Base-by-base conservation (phyloP, 2,888 invertebrate species). In the Plemyria rubiginata region DNA sequence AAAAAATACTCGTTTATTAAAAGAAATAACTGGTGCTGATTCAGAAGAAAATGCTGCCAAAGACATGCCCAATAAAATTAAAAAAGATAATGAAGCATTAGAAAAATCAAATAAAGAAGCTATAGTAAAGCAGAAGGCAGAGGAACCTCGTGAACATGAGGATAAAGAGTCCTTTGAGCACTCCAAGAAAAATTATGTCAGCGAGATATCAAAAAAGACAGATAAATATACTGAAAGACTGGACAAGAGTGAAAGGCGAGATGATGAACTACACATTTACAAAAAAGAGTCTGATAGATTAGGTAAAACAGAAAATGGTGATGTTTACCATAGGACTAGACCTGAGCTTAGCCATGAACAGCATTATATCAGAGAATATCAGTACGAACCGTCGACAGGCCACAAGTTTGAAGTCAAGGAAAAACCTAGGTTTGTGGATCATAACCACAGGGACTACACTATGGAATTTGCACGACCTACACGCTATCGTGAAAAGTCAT, bases 391-490 rank as follows among this genome's bases (percentile, higher is more conserved):
- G 32, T 60, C 74, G 36, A 66, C 70, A 13, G 68, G 54, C 7
- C 56, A 12, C 0, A 65, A 62, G 40, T 49, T 60, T 29, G 75
- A 75, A 54, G 40, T 67, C 8, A 75, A 74, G 54, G 71, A 73
- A 16, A 78, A 72, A 51, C 76, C 76, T 2, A 76, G 60, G 60
- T 86, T 85, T 62, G 68, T 84, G 0, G 85, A 86, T 15, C 82
- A 83, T 49, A 85, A 74, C 38, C 77, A 80, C 59, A 80, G 69
- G 68, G 86, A 88, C 64, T 86, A 85, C 51, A 80, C 84, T 0
- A 77, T 81, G 75, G 88, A 86, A 46, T 86, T 88, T 58, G 77
- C 74, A n/a, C 75, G 81, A 41, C 88, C 88, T 4, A 73, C 87
- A 2, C 75, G 76, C 0, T 87, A 87, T 52, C 77, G 77, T 67